Base-by-base conservation (phyloP, 2,113 vertebrate genomes). In the Rhadina sibilatrix region DNA sequence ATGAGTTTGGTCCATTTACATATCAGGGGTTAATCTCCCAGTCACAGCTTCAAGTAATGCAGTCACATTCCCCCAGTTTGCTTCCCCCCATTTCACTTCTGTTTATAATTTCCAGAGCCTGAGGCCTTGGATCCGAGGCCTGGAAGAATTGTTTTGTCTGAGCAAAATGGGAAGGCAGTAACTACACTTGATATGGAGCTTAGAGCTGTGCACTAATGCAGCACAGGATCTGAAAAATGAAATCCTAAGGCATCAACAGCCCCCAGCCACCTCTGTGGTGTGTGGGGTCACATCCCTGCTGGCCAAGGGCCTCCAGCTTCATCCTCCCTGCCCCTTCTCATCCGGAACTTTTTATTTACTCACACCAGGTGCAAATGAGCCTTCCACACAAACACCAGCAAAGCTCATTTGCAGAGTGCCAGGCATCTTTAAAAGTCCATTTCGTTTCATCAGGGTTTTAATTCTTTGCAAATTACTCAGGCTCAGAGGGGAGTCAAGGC, bases 181-280 rank as follows among this genome's bases (percentile, higher is more conserved):
- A 12, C 18, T 21, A 56, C 20, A 35, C 11, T 79, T 0, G 2
- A 11, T 23, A 4, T 35, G 38, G 38, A 65, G 9, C 54, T 44
- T 3, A 12, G 49, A 54, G 33, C 3, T 4, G 7, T 19, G 4
- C 24, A 53, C 24, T 35, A 24, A 44, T 9, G 12, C 38, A 44
- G 9, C 3, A 30, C 44, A 65, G 33, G 15, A 30, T 54, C 3
- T 65, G 15, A 44, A 17, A 53, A 15, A 54, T 54, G 5, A 65
- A 54, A 19, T 54, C 38, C 10, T 6, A 12, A 35, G 24, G 38
- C 6, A 23, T 44, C 31, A 9, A 4, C 11, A 50, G 57, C 10
- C 22, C 35, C 53, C 47, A 23, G 0, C 16, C 10, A 0, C 1
- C 38, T 9, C 15, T 2, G 5, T 0, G 11, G 16, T 9, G 25